Base-by-base conservation (phyloP, 1,140 invertebrate species). In the Dolichoris vasculosae region DNA sequence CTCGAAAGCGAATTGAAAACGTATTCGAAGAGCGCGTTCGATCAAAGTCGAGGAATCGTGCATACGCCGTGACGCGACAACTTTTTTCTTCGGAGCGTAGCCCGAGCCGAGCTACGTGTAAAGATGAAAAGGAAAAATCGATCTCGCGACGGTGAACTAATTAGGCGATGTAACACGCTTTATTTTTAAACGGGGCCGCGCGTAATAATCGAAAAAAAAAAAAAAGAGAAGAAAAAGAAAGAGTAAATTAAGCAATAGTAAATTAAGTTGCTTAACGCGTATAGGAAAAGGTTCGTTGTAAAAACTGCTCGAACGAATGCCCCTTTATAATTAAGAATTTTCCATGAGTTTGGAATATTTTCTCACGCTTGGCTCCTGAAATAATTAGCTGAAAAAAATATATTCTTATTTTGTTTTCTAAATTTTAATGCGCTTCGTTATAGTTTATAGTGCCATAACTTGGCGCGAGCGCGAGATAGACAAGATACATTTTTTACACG, bases 281-380 rank as follows among this genome's bases (percentile, higher is more conserved):
- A 26, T 59, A 26, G 20, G 26, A 59, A 59, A 59, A 59, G 55
- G 63, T 73, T 40, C 9, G 26, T n/a, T 73, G 38, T 73, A 73
- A 73, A 43, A 73, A n/a, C 1, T 20, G 15, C 69, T 38, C 40
- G 40, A 43, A 43, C 40, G 40, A 73, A 73, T 73, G 69, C 23
- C 11, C 40, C 38, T 73, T n/a, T 17, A 23, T 43, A 73, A 73
- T 73, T 73, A 38, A n/a, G 69, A 43, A 73, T 73, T 73, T 43
- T 69, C 26, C 38, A 26, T 40, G 69, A 38, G 69, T 73, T 73
- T 73, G 38, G 38, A 32, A 73, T 73, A 73, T 43, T 43, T 73
- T 73, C 69, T 73, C 69, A 73, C 17, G 69, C 38, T 11, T n/a
- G 4, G 38, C 69, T 73, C 7, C 3, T 73, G 69, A 43, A 73